Evolutionary conservation across 2,888 invertebrate genomes (phyloP).

Genomic region (Lysandra bellargus): DNA sequence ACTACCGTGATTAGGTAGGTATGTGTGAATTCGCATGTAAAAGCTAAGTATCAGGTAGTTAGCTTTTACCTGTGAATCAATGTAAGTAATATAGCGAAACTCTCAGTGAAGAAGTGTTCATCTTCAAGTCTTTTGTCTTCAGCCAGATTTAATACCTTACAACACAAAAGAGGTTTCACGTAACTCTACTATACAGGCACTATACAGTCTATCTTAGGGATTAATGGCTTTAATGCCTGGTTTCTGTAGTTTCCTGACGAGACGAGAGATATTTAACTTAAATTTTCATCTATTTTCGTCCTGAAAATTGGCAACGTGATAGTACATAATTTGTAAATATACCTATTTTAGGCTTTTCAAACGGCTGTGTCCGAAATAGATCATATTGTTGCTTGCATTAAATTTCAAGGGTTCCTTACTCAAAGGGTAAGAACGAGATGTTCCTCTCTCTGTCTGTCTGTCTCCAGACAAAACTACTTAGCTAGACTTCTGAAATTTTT

Average conservation of each 20-base stretch:
- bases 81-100: background rate
- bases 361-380: no score
- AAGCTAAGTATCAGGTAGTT: background rate
- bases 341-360: no score
- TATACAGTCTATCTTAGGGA: background rate
- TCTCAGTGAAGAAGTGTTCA: conserved; percentile 1
- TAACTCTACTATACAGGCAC: background rate
- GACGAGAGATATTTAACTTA: no score
- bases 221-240: background rate
- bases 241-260: background rate
- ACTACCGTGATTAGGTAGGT: background rate
- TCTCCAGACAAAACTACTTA: no score
- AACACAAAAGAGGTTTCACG: background rate
- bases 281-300: no score
- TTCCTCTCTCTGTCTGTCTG: no score
- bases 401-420: no score
- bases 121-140: background rate
- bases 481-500: no score
- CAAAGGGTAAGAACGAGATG: no score
- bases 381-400: no score
- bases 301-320: no score
- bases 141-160: conserved; percentile 9
- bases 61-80: background rate
- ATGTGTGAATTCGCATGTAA: background rate
- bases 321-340: no score